Evolutionary conservation across 2,888 invertebrate genomes (phyloP).

Genomic region (Lochmaea capreae): DNA sequence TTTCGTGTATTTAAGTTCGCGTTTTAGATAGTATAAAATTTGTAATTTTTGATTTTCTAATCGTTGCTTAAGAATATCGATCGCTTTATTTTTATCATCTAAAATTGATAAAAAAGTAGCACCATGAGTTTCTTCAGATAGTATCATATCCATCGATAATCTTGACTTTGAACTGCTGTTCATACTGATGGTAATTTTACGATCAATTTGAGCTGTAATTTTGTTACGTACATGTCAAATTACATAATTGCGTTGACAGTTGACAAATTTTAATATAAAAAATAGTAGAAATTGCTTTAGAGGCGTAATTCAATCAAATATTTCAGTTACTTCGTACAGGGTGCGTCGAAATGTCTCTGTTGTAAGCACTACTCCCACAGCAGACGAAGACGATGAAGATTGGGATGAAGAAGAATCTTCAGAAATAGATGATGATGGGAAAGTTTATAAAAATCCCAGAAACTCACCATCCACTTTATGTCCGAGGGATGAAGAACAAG

Average conservation of each 20-base stretch:
- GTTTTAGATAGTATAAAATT: conserved; percentile 57
- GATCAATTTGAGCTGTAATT: background rate
- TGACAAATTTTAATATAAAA: too few relatives aligned
- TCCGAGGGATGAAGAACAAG: conserved; percentile 88
- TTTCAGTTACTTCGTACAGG: conserved; percentile 34
- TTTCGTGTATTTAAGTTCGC: conserved; percentile 48
- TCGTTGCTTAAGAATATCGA: conserved; percentile 53
- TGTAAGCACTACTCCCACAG: conserved; percentile 65
- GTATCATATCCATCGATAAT: background rate
- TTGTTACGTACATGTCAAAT: background rate
- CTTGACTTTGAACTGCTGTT: background rate
- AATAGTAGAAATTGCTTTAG: background rate
- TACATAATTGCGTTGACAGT: background rate
- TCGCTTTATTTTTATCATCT: conserved; percentile 58
- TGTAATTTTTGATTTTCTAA: conserved; percentile 59
- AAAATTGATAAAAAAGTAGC: conserved; percentile 50
- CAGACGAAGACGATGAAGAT: conserved; percentile 69
- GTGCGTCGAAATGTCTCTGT: conserved; percentile 26
- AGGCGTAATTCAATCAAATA: background rate
- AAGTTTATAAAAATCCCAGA: conserved; percentile 88
- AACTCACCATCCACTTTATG: conserved; percentile 89
- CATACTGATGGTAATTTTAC: background rate
- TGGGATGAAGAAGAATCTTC: conserved; percentile 65
- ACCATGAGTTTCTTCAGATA: conserved; percentile 17
- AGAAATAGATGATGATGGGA: conserved; percentile 82